These are phyloP conservation scores for Arnoldichthys spilopterus DNA, from an alignment of 2,797 vertebrate genomes.

Conservation along the genomic window DNA sequence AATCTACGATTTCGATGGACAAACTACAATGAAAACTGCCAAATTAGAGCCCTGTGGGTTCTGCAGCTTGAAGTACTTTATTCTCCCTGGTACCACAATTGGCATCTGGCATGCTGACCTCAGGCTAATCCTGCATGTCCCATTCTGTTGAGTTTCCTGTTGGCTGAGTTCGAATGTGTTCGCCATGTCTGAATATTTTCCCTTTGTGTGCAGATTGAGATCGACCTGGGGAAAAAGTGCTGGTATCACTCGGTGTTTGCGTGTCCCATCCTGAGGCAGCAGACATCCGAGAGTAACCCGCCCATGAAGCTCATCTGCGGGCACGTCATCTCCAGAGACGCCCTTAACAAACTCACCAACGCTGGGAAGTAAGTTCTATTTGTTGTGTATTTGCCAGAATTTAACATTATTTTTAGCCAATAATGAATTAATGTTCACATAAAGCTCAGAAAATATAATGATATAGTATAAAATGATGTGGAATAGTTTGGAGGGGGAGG, in stretches of 20 bases:
- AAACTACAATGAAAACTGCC: too few species aligned
- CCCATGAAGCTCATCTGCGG: conserved; percentile 95
- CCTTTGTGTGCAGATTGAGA: conserved; percentile 82
- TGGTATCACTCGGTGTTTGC: conserved; percentile 95
- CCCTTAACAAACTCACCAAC: conserved; percentile 93
- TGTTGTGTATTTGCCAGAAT: background rate
- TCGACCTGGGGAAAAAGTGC: conserved; percentile 92
- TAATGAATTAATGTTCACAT: background rate
- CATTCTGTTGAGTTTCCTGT: too few species aligned
- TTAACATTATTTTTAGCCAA: background rate
- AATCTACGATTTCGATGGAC: too few species aligned
- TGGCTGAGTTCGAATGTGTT: background rate
- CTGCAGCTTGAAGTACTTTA: too few species aligned
- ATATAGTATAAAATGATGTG: too few species aligned
- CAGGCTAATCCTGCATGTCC: too few species aligned
- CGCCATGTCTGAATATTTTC: background rate
- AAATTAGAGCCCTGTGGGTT: too few species aligned
- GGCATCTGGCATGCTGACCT: too few species aligned
- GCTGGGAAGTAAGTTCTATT: conserved; percentile 85
- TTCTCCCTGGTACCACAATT: too few species aligned
- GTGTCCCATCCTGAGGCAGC: conserved; percentile 92
- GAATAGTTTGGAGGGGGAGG: too few species aligned
- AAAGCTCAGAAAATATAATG: background rate
- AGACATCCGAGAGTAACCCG: conserved; percentile 91
- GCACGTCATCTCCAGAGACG: conserved; percentile 91